Evolutionary conservation across 2,113 vertebrate species (phyloP).

Genomic region (Talpa occidentalis): DNA sequence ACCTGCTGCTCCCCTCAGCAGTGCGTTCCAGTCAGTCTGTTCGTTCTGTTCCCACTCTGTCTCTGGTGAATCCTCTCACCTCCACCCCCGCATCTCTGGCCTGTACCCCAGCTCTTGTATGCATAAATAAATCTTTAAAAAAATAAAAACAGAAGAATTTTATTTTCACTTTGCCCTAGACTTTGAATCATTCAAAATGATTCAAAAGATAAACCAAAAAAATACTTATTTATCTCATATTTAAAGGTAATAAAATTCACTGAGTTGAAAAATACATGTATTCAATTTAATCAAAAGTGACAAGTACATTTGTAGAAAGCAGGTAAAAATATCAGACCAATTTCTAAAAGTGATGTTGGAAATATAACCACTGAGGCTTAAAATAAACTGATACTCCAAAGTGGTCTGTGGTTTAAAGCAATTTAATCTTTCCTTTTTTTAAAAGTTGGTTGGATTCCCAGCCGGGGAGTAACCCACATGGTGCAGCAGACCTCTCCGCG

Average conservation of each 20-base stretch:
- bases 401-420: not conserved
- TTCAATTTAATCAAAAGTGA: slow-evolving; percentile 26
- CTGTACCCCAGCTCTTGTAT: no score
- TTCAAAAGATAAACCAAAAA: slow-evolving; percentile 7
- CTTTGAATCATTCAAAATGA: not conserved
- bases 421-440: slow-evolving; percentile 10
- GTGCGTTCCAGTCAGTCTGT: no score
- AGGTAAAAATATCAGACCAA: slow-evolving; percentile 32
- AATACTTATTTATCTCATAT: not conserved
- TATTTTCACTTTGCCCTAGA: not conserved
- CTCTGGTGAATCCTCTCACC: no score
- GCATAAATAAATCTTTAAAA: no score
- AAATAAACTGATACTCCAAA: slow-evolving; percentile 58
- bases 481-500: no score
- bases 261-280: not conserved
- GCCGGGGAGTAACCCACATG: no score
- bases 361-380: slow-evolving; percentile 41
- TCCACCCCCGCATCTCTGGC: no score
- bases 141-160: not conserved
- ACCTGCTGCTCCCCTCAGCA: no score
- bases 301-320: slow-evolving; percentile 13
- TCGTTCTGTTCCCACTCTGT: no score
- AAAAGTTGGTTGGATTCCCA: no score
- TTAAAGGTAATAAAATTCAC: slow-evolving; percentile 48
- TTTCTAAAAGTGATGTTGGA: slow-evolving; percentile 33